Evolutionary conservation across 2,113 vertebrate genomes (phyloP), one percentile per base, ranked within the genome.

Genomic region (Greenwoodochromis staneri): DNA sequence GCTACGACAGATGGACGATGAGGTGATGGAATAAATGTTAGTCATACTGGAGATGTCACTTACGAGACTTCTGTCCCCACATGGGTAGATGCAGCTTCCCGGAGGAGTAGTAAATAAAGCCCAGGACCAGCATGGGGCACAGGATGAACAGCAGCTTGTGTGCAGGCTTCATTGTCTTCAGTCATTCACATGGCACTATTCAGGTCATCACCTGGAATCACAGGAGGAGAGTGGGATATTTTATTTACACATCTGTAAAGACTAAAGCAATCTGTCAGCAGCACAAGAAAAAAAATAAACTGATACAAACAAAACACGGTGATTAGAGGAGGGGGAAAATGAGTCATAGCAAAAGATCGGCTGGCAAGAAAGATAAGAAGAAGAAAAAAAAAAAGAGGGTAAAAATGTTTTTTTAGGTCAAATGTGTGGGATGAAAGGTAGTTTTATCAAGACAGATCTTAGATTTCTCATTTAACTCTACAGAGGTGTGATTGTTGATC

Each of bases 21-120:
- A 85, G 78, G 53, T 84, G 51, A 49, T 83, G 24, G 21, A 31
- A 85, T 55, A 24, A 82, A 82, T 16, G 24, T 49, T 66, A 84
- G 13, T 87, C 40, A 81, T 27, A 69, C 13, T 36, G 59, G 45
- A 73, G n/a, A 69, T 55, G 24, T 24, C 92, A 99, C 98, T 99
- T 97, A 99, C 98, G 97, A 92, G 97, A 94, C 93, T 99, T 98
- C 94, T 98, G 95, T 42, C 95, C 97, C 98, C 98, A 99, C 54
- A 97, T 96, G 90, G 97, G 96, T 78, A 98, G 96, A 93, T 98
- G 98, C 49, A 99, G 96, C 96, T 98, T 99, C 96, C 98, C 96
- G 2, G 98, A 98, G 31, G 98, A 98, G 89, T 99, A 99, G 96
- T 98, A 99, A 87, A 99, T 97, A 96, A 99, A 99, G 91, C 97